Evolutionary conservation across 1,140 invertebrate species (phyloP), one percentile per base, ranked within the genome.

Genomic region (Pomphorhynchus laevis): DNA sequence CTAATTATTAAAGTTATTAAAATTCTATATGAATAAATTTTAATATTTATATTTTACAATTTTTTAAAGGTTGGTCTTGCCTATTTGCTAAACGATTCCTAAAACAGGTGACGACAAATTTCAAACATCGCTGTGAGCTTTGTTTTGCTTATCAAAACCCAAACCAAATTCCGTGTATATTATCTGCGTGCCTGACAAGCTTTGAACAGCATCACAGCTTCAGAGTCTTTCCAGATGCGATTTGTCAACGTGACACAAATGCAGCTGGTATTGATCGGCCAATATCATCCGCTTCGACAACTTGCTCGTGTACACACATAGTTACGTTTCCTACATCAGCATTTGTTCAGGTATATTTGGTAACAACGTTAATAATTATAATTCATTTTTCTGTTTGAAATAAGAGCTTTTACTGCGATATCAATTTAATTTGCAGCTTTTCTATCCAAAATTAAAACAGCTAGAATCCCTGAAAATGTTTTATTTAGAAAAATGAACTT

Each of bases 321-420:
- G 66, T 95, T 43, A 84, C 93, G 43, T 95, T 95, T 61, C 86
- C 86, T 34, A 95, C 79, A 6, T 89, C 79, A 40, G 79, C 84
- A 21, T 80, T 75, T 23, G 79, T 77, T 40, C 74, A 79, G 67
- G 74, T 76, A 60, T 50, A 49, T 45, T 6, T 29, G 11, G 11
- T 29, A 14, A 29, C 11, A 29, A 3, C 11, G 14, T 3, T 29
- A 29, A 29, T 3, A n/a, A n/a, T n/a, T n/a, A n/a, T n/a, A n/a
- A n/a, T n/a, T n/a, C n/a, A n/a, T n/a, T n/a, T n/a, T n/a, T n/a
- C n/a, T n/a, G n/a, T n/a, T n/a, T n/a, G n/a, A n/a, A n/a, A n/a
- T n/a, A n/a, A n/a, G n/a, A n/a, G n/a, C n/a, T n/a, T n/a, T n/a
- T n/a, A n/a, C n/a, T n/a, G n/a, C n/a, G n/a, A n/a, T n/a, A n/a